phyloP scores from a whole-genome alignment of 2,888 invertebrate genomes.

The Lordiphosa fenestrarum region DNA sequence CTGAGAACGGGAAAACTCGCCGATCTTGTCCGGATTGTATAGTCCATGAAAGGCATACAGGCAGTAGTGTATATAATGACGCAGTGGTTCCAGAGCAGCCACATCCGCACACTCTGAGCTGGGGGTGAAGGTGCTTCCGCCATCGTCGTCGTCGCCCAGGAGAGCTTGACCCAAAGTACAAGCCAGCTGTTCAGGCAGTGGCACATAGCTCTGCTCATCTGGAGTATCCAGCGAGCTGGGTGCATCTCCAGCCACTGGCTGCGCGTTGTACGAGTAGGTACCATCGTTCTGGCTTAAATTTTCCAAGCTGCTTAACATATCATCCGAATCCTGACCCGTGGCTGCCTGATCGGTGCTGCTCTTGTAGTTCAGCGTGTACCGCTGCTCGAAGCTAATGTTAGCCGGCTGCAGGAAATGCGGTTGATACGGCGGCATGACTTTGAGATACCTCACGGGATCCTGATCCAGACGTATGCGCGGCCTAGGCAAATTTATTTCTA shows the following conservation, averaged over 20 bases:
- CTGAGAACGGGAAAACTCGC: constrained; percentile 69
- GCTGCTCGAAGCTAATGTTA: constrained; percentile 70
- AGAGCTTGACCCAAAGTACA: constrained; percentile 25
- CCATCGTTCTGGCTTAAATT: constrained; percentile 78
- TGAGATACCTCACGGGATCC: constrained; percentile 79
- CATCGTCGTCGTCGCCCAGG: constrained; percentile 33
- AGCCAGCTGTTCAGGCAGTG: constrained; percentile 57
- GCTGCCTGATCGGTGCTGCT: constrained; percentile 66
- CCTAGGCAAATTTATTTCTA: constrained; percentile 78
- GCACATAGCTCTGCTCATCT: constrained; percentile 78
- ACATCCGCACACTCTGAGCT: constrained; percentile 41
- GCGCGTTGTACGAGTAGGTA: constrained; percentile 63
- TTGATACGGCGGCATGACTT: constrained; percentile 78
- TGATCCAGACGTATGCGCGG: constrained; percentile 77
- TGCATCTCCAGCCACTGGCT: constrained; percentile 33
- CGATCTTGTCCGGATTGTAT: constrained; percentile 78
- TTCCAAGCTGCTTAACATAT: constrained; percentile 78
- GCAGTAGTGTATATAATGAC: constrained; percentile 80
- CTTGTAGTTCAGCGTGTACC: constrained; percentile 61
- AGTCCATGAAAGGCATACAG: constrained; percentile 80
- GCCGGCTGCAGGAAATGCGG: constrained; percentile 76
- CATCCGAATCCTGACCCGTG: constrained; percentile 78
- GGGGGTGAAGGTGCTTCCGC: constrained; percentile 56
- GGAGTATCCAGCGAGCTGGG: constrained; percentile 75
- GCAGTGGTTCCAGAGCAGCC: constrained; percentile 53